phyloP scores from a whole-genome alignment of 1,140 invertebrate species.

The Ganaspis sp. region DNA sequence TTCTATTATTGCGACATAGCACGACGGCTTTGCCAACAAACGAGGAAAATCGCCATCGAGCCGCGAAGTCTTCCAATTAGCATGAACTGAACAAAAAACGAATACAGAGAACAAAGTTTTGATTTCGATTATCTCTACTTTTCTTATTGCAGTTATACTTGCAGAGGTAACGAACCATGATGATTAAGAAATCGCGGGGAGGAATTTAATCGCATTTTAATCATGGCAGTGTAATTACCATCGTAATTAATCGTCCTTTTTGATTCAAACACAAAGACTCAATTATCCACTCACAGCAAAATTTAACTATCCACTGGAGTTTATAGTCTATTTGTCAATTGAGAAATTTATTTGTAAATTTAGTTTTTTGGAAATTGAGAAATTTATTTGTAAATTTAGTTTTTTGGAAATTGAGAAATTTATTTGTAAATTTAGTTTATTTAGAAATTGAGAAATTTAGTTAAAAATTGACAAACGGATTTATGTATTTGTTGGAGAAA shows the following conservation, averaged over 20 bases:
- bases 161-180: slow-evolving; percentile 27
- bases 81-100: not conserved
- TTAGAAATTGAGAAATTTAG: no score
- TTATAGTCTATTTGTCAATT: no score
- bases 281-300: not conserved
- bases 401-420: no score
- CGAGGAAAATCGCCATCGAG: slow-evolving; percentile 19
- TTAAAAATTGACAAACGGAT: no score
- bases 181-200: slow-evolving; percentile 11
- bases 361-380: no score
- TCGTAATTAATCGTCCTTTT: not conserved
- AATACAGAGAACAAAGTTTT: not conserved
- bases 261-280: not conserved
- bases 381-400: no score
- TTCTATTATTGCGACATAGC: slow-evolving; percentile 24
- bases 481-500: no score
- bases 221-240: slow-evolving; percentile 4
- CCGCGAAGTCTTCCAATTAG: slow-evolving; percentile 28
- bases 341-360: no score
- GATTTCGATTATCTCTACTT: slow-evolving; percentile 8
- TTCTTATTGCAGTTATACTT: slow-evolving; percentile 19
- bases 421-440: no score
- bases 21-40: not conserved
- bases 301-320: not conserved
- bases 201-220: slow-evolving; percentile 17